Evolutionary conservation across 2,797 vertebrate species (phyloP).

Genomic region (Sciaenops ocellatus): DNA sequence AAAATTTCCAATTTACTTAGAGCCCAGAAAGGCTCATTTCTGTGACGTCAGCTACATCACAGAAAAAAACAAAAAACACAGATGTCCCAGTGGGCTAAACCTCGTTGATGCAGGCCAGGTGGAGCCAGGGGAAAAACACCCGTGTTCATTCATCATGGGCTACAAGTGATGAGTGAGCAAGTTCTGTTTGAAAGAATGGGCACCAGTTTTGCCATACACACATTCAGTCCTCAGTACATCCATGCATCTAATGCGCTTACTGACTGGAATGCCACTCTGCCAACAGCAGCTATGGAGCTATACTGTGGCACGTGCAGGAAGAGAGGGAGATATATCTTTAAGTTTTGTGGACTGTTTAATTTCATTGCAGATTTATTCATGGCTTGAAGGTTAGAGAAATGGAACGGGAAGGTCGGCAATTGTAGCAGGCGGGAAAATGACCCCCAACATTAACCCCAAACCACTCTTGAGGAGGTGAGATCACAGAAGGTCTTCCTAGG

Average conservation of each 20-base stretch:
- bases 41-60: constrained; percentile 4
- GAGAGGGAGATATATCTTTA: neutral
- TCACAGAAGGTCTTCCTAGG: neutral
- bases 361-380: neutral
- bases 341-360: neutral
- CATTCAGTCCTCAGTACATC: neutral
- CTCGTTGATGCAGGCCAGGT: constrained; percentile 40
- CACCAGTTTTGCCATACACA: neutral
- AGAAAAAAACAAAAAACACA: neutral
- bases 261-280: neutral
- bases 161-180: constrained; percentile 27
- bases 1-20: neutral
- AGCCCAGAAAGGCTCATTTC: neutral
- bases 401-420: too few relatives aligned
- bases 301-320: neutral
- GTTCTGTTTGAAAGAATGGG: constrained; percentile 20
- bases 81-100: constrained; percentile 18
- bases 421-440: neutral
- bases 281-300: neutral
- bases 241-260: neutral
- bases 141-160: constrained; percentile 26
- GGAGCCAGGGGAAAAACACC: constrained; percentile 3
- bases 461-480: too few relatives aligned
- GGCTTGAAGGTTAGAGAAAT: neutral
- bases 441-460: neutral